phyloP scores from a whole-genome alignment of 2,797 vertebrate species.

The Alca torda region DNA sequence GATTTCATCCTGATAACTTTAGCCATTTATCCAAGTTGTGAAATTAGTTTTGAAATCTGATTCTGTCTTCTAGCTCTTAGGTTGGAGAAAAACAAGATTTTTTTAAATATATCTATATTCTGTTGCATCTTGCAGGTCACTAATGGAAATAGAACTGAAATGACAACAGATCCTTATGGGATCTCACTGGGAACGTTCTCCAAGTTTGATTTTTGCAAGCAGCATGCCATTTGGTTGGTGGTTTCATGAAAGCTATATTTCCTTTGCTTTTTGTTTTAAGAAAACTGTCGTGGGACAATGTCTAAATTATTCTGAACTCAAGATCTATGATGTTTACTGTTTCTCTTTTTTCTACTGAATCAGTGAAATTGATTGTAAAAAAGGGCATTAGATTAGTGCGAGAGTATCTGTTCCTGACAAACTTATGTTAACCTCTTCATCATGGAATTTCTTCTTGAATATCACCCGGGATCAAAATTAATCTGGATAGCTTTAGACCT shows the following conservation, averaged over 20 bases:
- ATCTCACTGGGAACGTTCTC: not conserved
- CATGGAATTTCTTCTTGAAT: not conserved
- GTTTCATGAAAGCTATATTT: not conserved
- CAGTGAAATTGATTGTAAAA: not conserved
- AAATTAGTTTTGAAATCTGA: not conserved
- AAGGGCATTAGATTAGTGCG: not conserved
- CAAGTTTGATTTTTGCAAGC: not conserved
- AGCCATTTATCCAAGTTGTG: not conserved
- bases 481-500: not conserved
- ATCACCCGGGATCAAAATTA: not conserved
- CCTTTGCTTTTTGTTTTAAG: not conserved
- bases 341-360: not conserved
- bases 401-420: not conserved
- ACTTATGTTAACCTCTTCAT: not conserved
- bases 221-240: not conserved
- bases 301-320: not conserved
- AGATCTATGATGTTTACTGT: not conserved
- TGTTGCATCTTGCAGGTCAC: not conserved
- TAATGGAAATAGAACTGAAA: not conserved
- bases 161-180: not conserved
- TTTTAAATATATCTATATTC: not conserved
- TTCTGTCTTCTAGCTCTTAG: not conserved
- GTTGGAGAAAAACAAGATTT: not conserved
- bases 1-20: not conserved
- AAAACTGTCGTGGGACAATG: not conserved